Evolutionary conservation across 2,113 vertebrate species (phyloP).

Genomic region (Pithys albifrons): DNA sequence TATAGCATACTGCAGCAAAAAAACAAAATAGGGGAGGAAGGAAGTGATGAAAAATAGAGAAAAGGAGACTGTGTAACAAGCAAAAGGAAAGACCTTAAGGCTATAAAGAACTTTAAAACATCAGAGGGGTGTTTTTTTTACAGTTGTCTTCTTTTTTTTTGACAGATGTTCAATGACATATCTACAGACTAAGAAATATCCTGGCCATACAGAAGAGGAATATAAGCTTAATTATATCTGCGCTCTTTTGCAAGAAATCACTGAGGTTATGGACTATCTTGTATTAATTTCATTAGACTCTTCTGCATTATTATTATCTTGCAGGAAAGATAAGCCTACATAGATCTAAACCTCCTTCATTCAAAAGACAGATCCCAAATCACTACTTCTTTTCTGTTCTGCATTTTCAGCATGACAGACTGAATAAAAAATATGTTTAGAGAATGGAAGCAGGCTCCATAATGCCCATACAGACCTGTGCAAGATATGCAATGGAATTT

Average conservation of each 20-base stretch:
- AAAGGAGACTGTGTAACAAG: not conserved
- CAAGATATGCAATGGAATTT: conserved; percentile 25
- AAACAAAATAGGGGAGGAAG: not conserved
- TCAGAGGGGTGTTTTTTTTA: not conserved
- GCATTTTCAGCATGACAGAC: conserved; percentile 27
- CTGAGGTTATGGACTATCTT: conserved; percentile 5
- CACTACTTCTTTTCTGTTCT: conserved; percentile 34
- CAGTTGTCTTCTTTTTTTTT: not conserved
- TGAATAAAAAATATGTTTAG: conserved; percentile 13
- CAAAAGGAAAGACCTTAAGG: not conserved
- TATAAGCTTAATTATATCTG: conserved; percentile 49
- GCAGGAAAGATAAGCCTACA: conserved; percentile 41
- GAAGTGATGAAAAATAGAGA: not conserved
- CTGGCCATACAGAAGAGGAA: conserved; percentile 24
- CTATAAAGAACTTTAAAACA: not conserved
- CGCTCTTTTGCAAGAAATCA: conserved; percentile 47
- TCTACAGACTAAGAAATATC: not conserved
- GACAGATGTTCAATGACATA: not conserved
- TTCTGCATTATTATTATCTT: conserved; percentile 30
- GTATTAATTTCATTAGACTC: conserved; percentile 52
- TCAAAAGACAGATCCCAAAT: conserved; percentile 33
- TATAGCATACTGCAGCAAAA: not conserved
- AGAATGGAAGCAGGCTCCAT: conserved; percentile 22
- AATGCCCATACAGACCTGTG: not conserved
- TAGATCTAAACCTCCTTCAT: conserved; percentile 46